These are phyloP conservation scores for Rhodophaea formosa DNA, from an alignment of 2,888 invertebrate genomes.

Conservation along the genomic window DNA sequence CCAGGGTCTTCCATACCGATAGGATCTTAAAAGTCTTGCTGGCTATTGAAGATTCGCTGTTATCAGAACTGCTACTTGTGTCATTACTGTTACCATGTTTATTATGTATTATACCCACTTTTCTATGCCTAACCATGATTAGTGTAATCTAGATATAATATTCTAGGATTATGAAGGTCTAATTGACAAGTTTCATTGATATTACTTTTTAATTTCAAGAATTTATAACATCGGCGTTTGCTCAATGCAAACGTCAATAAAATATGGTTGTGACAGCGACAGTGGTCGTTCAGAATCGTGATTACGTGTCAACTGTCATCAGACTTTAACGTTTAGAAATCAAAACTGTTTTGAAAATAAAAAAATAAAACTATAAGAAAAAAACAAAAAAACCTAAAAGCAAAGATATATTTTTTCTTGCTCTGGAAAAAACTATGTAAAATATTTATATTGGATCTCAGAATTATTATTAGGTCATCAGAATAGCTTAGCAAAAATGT, in stretches of 20 bases:
- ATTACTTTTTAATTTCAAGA: constrained; percentile 30
- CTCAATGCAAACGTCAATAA: constrained; percentile 29
- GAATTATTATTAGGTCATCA: too few relatives aligned
- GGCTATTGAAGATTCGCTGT: constrained; percentile 43
- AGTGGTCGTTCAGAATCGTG: not conserved
- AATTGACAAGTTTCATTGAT: constrained; percentile 42
- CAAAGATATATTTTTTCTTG: too few relatives aligned
- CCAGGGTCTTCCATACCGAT: constrained; percentile 81
- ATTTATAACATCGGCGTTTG: constrained; percentile 22
- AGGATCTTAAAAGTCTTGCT: constrained; percentile 45
- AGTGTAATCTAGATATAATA: constrained; percentile 25
- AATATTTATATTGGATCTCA: too few relatives aligned
- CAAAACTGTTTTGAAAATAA: not conserved
- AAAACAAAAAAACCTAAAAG: too few relatives aligned
- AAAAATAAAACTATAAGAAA: too few relatives aligned
- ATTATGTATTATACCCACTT: constrained; percentile 42
- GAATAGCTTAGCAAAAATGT: too few relatives aligned
- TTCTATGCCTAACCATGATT: constrained; percentile 63
- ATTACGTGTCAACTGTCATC: not conserved
- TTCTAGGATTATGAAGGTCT: constrained; percentile 29
- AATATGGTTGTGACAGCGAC: not conserved
- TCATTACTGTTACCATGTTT: constrained; percentile 50
- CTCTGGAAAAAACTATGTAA: too few relatives aligned
- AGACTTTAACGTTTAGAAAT: not conserved
- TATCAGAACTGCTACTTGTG: constrained; percentile 55